Base-by-base conservation (phyloP, 2,888 invertebrate genomes). In the Adelphocoris suturalis region DNA sequence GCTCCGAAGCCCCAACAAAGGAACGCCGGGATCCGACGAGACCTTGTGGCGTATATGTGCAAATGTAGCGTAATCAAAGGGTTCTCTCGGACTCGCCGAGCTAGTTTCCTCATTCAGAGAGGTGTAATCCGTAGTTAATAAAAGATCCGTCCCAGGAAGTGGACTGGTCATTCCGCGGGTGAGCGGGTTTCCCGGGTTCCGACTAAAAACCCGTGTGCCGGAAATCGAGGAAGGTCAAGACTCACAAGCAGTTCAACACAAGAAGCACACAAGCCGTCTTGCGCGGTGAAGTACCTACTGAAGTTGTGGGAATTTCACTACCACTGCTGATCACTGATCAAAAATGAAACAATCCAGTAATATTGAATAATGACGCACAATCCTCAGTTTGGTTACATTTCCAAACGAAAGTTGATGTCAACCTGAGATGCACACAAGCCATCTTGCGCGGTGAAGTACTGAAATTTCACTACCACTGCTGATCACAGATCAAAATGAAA, bases 21-120 rank as follows among this genome's bases (percentile, higher is more conserved):
- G 82, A 48, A 80, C 47, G 48, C 52, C 82, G 27, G 14, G n/a
- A 16, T 48, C 48, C 19, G n/a, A 37, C 78, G 28, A 13, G 48
- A 82, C 82, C 82, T 82, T 82, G 82, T 52, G 47, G 37, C 37
- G 37, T 37, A 37, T 82, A 47, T 82, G 82, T 82, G 82, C 82
- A 52, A 82, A 82, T 82, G 82, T 82, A 82, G 52, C 82, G 82
- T 82, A 82, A 82, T 82, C 82, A 82, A 27, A 13, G 82, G 47
- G 19, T 23, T 14, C 81, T 5, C 16, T n/a, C 78, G 16, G 61
- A 52, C 37, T 37, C 37, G 37, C 2, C 14, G 23, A 23, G 14
- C 19, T 48, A 28, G 82, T 82, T 82, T 82, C 82, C 82, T 82
- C 52, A 48, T 76, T 76, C 76, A 7, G 27, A 23, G 23, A 81